phyloP scores from a whole-genome alignment of 2,797 vertebrate species.

The Notolabrus celidotus region DNA sequence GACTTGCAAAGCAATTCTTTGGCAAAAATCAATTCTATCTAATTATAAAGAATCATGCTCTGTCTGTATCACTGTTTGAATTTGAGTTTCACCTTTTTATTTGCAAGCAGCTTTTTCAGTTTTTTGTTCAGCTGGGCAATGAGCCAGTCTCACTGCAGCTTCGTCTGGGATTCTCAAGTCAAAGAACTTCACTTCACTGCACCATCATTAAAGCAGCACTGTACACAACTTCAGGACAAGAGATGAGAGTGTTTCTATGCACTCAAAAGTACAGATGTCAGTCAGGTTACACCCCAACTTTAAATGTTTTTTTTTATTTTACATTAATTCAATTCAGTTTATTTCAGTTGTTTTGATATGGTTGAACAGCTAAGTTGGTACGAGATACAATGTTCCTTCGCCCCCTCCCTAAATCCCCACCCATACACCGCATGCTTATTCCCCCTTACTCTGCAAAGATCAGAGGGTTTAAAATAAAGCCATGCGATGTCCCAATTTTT shows the following conservation, averaged over 20 bases:
- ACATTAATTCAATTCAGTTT: conserved; percentile 61
- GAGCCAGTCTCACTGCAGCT: conserved; percentile 65
- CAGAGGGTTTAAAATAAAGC: conserved; percentile 88
- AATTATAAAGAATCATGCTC: conserved; percentile 73
- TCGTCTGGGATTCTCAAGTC: conserved; percentile 78
- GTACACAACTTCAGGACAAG: conserved; percentile 81
- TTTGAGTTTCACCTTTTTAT: conserved; percentile 62
- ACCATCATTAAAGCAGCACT: conserved; percentile 80
- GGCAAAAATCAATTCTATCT: conserved; percentile 82
- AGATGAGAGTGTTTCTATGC: conserved; percentile 65
- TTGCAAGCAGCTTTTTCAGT: conserved; percentile 75
- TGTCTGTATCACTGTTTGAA: conserved; percentile 57
- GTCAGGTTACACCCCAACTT: conserved; percentile 63
- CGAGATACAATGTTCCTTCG: conserved; percentile 82
- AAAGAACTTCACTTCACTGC: conserved; percentile 80
- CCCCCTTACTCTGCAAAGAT: conserved; percentile 82
- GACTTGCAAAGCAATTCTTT: conserved; percentile 85
- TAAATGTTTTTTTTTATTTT: conserved; percentile 35
- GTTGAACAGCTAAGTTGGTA: conserved; percentile 76
- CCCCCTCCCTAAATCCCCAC: conserved; percentile 84
- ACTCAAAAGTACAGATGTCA: conserved; percentile 65
- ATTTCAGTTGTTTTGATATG: conserved; percentile 64
- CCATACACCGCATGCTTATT: conserved; percentile 82
- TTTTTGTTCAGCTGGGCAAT: conserved; percentile 56
- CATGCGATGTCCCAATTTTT: conserved; percentile 90